Conservation (phyloP, 2,113 vertebrate genomes). For the Raja brachyura region DNA sequence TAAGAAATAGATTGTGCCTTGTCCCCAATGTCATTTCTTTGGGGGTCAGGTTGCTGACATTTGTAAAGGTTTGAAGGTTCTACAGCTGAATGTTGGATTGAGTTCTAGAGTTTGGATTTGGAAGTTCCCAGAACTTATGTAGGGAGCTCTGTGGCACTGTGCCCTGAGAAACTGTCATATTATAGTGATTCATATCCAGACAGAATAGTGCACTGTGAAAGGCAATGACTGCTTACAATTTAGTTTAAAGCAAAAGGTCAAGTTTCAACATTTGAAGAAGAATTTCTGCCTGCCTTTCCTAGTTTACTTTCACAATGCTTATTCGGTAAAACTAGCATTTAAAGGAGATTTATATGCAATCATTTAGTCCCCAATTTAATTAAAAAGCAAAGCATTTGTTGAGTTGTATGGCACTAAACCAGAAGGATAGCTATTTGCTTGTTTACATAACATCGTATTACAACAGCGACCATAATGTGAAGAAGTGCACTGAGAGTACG, state of each 20-base stretch:
- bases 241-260: constrained; percentile 42
- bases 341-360: neutral
- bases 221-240: constrained; percentile 11
- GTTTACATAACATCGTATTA: neutral
- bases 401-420: neutral
- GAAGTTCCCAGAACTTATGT: constrained; percentile 32
- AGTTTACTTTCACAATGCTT: neutral
- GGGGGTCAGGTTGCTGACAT: constrained; percentile 11
- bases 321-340: neutral
- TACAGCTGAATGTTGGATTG: constrained; percentile 25
- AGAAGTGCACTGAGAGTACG: neutral
- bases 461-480: neutral
- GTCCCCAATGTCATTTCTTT: neutral
- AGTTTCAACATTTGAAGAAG: neutral
- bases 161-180: constrained; percentile 10
- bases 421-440: neutral
- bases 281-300: neutral
- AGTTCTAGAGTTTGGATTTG: constrained; percentile 30
- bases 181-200: neutral
- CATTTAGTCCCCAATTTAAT: neutral
- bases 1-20: constrained; percentile 28
- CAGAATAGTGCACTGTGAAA: constrained; percentile 36
- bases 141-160: neutral
- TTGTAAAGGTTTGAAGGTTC: constrained; percentile 38
- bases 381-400: neutral